Percentiles rank a stretch among this genome's conserved stretches.
Evolutionary conservation across 2,113 vertebrate genomes (phyloP).

Genomic region (Motacilla alba): DNA sequence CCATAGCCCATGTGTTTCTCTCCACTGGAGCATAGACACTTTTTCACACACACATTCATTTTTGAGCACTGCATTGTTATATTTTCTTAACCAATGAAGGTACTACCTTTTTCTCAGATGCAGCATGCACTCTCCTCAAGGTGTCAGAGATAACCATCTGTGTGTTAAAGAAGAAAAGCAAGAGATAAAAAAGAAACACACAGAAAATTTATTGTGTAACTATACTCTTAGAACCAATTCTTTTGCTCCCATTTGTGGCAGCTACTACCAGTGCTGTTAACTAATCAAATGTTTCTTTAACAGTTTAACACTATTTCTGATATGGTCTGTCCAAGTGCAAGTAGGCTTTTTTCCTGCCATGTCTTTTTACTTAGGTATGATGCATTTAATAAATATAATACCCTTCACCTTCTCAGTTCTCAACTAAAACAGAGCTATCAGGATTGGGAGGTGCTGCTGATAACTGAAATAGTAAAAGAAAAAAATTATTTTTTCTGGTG

Average conservation of each 20-base stretch:
- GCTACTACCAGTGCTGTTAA: neutral
- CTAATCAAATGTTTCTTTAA: neutral
- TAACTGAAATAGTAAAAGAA: neutral
- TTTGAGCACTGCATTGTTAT: neutral
- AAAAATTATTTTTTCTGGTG: neutral
- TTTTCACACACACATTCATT: neutral
- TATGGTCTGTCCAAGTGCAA: neutral
- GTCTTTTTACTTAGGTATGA: neutral
- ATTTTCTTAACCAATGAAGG: neutral
- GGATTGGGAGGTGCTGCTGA: neutral
- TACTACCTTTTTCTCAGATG: neutral
- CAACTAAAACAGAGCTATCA: neutral
- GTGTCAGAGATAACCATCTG: neutral
- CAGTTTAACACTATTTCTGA: neutral
- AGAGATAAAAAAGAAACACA: neutral
- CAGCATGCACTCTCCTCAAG: neutral
- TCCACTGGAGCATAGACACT: too few species aligned
- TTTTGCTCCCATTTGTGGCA: neutral
- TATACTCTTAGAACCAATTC: neutral
- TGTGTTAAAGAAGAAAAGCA: neutral
- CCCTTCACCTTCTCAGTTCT: neutral
- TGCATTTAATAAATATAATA: neutral
- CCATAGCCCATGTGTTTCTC: neutral
- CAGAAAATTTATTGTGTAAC: neutral
- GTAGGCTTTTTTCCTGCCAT: neutral